Evolutionary conservation across 1,140 invertebrate genomes (phyloP), one percentile per base, ranked within the genome.

Genomic region (Octopus sinensis): DNA sequence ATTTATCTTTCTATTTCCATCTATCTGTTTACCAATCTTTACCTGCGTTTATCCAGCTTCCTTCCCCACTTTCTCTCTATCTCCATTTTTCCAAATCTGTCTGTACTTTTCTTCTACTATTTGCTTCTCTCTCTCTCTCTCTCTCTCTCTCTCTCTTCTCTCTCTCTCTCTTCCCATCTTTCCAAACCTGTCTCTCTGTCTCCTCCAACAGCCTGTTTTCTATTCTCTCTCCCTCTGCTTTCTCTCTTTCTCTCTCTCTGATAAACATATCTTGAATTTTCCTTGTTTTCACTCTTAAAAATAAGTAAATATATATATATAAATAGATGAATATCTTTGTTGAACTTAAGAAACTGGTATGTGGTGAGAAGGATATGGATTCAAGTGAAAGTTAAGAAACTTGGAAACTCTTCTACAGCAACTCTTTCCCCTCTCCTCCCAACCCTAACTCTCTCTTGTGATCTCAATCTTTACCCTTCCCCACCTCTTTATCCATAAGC

Each of bases 141-240:
- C 77, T 76, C 83, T 79, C 78, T 71, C 78, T 68, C 82, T 78
- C 53, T 77, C 73, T 82, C 76, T 75, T 76, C 78, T 79, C 76
- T 84, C 78, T 78, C 2, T 71, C 71, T 62, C 52, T 84, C 80
- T 80, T 30, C 54, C 80, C 75, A 53, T 77, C 79, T 54, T 53
- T 82, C 51, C 73, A 71, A 71, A 56, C 53, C 7, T 78, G 12
- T 84, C 79, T 79, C 23, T 79, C 76, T 79, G 6, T 80, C 53
- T 76, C 68, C 78, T 5, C 82, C 75, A 9, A 10, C 23, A 9
- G 7, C 43, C 23, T 30, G 10, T 1, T 76, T 76, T 76, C 43
- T 4, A 9, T 76, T 30, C 23, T 76, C 4, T 30, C 9, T 30
- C 23, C 75, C 23, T 23, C 7, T 23, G 6, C 17, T 62, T 62